Percentiles rank a stretch among this genome's conserved stretches.
Evolutionary conservation across 1,140 invertebrate species (phyloP).

Genomic region (Littorina saxatilis): DNA sequence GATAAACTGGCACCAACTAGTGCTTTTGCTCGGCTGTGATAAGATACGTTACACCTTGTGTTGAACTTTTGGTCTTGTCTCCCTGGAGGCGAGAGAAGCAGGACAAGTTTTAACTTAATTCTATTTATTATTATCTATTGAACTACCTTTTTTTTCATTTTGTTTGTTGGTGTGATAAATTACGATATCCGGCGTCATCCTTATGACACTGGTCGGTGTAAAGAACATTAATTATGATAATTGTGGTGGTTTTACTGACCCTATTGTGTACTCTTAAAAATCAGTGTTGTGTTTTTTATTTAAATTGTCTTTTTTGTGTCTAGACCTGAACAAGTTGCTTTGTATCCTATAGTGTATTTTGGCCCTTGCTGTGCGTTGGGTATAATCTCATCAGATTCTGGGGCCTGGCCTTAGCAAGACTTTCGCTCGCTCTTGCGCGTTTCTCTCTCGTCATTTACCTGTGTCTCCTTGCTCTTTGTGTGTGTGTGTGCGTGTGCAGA

Average conservation of each 20-base stretch:
- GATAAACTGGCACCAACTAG: slow-evolving; percentile 38
- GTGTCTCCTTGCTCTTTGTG: neutral
- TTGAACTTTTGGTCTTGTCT: slow-evolving; percentile 10
- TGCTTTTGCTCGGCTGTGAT: slow-evolving; percentile 38
- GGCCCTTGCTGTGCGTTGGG: no score
- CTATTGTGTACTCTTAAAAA: neutral
- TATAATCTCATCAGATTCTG: no score
- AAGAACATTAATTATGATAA: slow-evolving; percentile 4
- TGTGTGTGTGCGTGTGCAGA: neutral
- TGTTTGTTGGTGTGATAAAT: slow-evolving; percentile 34
- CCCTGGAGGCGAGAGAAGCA: neutral
- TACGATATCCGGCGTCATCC: neutral
- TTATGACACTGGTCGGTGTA: neutral
- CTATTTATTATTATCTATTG: slow-evolving; percentile 3
- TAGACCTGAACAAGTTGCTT: neutral
- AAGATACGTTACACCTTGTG: neutral
- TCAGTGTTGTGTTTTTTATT: neutral
- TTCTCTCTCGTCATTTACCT: no score
- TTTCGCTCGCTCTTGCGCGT: no score
- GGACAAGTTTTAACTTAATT: slow-evolving; percentile 24
- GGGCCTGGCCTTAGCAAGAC: no score
- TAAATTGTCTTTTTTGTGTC: neutral
- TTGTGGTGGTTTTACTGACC: neutral
- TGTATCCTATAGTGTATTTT: neutral
- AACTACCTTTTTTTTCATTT: slow-evolving; percentile 14